Percentiles rank a stretch among this genome's conserved stretches.
Evolutionary conservation across 2,888 invertebrate genomes (phyloP).

Genomic region (Lycaena phlaeas): DNA sequence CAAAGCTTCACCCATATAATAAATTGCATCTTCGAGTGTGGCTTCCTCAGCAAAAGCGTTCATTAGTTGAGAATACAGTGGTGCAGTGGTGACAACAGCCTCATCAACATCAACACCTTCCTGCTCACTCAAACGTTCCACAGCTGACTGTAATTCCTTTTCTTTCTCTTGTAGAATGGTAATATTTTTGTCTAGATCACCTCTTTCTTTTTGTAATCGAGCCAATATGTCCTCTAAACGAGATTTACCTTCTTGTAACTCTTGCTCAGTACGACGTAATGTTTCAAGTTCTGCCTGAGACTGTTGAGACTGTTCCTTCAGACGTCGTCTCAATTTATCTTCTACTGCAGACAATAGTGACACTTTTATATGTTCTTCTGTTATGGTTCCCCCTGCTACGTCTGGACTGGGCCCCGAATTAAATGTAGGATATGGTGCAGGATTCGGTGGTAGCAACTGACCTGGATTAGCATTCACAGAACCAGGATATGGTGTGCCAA

Average conservation of each 20-base stretch:
- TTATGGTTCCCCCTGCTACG: constrained; percentile 83
- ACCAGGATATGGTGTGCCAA: constrained; percentile 52
- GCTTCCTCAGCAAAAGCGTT: constrained; percentile 98
- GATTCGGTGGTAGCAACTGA: constrained; percentile 31
- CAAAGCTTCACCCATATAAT: constrained; percentile 96
- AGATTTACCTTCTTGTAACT: constrained; percentile 86
- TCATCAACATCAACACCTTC: constrained; percentile 94
- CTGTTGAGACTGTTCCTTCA: constrained; percentile 92
- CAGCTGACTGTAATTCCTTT: constrained; percentile 85
- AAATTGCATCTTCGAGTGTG: constrained; percentile 98
- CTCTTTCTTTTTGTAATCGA: constrained; percentile 83
- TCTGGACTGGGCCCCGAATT: constrained; percentile 43
- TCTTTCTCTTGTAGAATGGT: constrained; percentile 88
- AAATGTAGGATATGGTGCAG: constrained; percentile 41
- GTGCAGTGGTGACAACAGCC: constrained; percentile 96
- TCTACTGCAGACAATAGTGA: constrained; percentile 96
- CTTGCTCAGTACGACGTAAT: constrained; percentile 87
- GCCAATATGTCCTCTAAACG: constrained; percentile 85
- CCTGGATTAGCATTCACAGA: constrained; percentile 44
- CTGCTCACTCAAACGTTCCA: constrained; percentile 82
- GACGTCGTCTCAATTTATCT: constrained; percentile 89
- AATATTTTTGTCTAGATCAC: constrained; percentile 88
- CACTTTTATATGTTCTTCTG: constrained; percentile 95
- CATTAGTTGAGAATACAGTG: constrained; percentile 94
- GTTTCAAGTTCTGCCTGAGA: constrained; percentile 94